A percentile compares a stretch with the other conserved stretches of the same genome.
phyloP scores from a whole-genome alignment of 64 coral and sea anemone species.

The Actinia equina region DNA sequence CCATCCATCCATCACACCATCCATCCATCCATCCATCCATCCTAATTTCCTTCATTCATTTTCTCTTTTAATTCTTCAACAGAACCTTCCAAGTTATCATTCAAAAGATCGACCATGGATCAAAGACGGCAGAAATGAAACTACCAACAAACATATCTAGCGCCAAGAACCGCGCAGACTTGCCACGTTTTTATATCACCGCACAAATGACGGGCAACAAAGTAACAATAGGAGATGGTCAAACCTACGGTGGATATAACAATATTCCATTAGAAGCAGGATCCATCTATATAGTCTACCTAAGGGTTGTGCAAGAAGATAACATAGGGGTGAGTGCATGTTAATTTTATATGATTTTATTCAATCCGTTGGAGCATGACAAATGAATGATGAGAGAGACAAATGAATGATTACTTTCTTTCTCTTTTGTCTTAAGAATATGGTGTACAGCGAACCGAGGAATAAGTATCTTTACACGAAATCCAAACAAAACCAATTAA shows the following conservation, averaged over 20 bases:
- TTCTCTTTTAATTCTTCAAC: neutral
- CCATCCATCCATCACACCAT: too few species aligned
- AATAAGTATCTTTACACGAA: too few species aligned
- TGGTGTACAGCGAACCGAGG: too few species aligned
- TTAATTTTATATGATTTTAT: too few species aligned
- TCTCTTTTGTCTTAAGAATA: too few species aligned
- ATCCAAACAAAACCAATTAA: too few species aligned
- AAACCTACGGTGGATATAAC: neutral
- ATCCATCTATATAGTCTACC: neutral
- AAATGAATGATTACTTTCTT: too few species aligned
- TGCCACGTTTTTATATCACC: neutral
- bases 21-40: too few species aligned
- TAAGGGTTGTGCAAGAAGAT: neutral
- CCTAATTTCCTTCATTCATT: neutral
- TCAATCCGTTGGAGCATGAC: too few species aligned
- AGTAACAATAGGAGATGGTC: neutral
- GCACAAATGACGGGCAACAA: neutral
- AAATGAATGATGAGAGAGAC: too few species aligned
- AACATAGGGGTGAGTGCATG: neutral
- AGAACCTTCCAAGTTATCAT: neutral
- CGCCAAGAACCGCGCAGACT: neutral
- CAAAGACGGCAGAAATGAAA: neutral
- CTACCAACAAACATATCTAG: neutral
- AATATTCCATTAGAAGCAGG: neutral
- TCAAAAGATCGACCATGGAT: neutral